These are phyloP conservation scores for Metalampra italica DNA, from an alignment of 2,888 invertebrate genomes.

Conservation along the genomic window DNA sequence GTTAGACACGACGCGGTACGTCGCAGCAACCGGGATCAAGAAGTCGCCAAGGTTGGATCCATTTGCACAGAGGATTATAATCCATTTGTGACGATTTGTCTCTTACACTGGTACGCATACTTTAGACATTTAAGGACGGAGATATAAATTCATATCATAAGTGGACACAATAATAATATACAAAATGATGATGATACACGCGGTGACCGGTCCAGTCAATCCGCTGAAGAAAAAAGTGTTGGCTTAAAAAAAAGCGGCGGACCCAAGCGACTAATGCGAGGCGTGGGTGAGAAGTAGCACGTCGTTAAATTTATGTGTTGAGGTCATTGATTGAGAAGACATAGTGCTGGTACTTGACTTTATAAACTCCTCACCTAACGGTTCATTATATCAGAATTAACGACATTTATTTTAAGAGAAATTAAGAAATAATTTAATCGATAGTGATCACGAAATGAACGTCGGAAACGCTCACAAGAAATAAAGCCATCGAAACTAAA, in stretches of 20 bases:
- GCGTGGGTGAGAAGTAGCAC: slow-evolving; percentile 65
- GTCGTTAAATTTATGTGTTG: slow-evolving; percentile 55
- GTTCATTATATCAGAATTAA: slow-evolving; percentile 22
- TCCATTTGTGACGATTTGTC: slow-evolving; percentile 68
- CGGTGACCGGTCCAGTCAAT: slow-evolving; percentile 30
- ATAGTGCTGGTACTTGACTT: slow-evolving; percentile 24
- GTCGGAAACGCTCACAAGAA: slow-evolving; percentile 28
- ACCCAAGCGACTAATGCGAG: slow-evolving; percentile 39
- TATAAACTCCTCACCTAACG: slow-evolving; percentile 35
- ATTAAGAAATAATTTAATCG: slow-evolving; percentile 29
- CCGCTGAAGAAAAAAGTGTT: slow-evolving; percentile 39
- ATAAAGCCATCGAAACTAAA: slow-evolving; percentile 37
- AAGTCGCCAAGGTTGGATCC: slow-evolving; percentile 71
- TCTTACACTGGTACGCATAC: slow-evolving; percentile 30
- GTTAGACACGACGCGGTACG: slow-evolving; percentile 49
- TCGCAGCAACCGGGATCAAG: slow-evolving; percentile 64
- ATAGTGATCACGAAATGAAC: slow-evolving; percentile 26
- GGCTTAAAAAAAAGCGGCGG: slow-evolving; percentile 45
- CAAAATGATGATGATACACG: not conserved
- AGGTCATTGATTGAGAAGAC: slow-evolving; percentile 68
- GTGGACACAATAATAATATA: not conserved
- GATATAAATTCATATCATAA: slow-evolving; percentile 9
- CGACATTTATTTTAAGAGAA: slow-evolving; percentile 19
- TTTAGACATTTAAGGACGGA: slow-evolving; percentile 1
- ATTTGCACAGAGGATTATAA: no score